A percentile compares a stretch with the other conserved stretches of the same genome.
These are phyloP conservation scores for Indicator maculatus DNA, from an alignment of 2,113 vertebrate genomes.

Conservation along the genomic window DNA sequence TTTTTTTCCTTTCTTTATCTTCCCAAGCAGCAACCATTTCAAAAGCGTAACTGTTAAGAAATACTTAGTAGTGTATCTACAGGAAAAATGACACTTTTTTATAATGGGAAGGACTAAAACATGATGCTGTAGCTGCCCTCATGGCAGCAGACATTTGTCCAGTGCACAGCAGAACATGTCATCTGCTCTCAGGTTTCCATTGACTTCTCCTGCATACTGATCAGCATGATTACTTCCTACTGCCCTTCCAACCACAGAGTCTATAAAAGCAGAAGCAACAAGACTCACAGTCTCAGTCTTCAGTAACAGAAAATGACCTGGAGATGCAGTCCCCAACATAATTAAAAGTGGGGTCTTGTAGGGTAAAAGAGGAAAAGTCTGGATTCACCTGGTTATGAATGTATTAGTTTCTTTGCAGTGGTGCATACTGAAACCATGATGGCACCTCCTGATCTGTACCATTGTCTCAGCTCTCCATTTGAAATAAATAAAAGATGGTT, in stretches of 20 bases:
- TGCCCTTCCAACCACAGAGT: neutral
- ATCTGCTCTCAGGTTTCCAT: neutral
- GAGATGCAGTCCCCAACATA: neutral
- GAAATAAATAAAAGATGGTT: neutral
- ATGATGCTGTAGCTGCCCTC: neutral
- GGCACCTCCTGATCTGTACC: neutral
- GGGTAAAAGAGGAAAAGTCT: neutral
- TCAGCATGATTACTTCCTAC: neutral
- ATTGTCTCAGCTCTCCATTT: neutral
- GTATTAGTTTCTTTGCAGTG: neutral
- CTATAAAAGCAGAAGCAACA: neutral
- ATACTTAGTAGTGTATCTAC: neutral
- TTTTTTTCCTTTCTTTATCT: slow-evolving; percentile 20
- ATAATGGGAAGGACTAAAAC: neutral
- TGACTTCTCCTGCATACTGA: neutral
- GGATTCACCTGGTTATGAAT: neutral
- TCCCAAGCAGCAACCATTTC: neutral
- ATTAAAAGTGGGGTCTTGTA: neutral
- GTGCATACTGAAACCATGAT: neutral
- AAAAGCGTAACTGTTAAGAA: neutral
- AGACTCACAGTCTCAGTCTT: neutral
- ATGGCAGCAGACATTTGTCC: neutral
- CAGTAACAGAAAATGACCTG: neutral
- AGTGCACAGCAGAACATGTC: neutral
- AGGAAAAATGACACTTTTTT: neutral